Conservation (phyloP, 1,140 invertebrate genomes). For the Bombus consobrinus region DNA sequence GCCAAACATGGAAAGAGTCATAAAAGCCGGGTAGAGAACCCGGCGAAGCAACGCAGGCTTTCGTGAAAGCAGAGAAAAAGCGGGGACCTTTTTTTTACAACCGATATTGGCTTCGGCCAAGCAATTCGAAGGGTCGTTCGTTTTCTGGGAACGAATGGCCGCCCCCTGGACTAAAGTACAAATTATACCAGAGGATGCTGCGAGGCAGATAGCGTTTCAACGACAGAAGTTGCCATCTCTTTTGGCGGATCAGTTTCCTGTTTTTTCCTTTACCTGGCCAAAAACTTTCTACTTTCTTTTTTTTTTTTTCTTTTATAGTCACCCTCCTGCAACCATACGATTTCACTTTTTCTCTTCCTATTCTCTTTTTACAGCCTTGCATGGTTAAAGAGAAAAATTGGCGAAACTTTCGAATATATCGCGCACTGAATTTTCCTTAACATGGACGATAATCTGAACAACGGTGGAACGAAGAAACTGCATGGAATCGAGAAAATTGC, state of each 20-base stretch:
- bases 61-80: constrained; percentile 67
- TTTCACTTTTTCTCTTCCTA: constrained; percentile 20
- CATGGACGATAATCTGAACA: neutral
- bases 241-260: neutral
- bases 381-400: neutral
- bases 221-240: constrained; percentile 55
- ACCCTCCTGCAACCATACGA: neutral
- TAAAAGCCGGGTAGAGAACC: constrained; percentile 34
- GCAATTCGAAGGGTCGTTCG: constrained; percentile 53
- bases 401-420: neutral
- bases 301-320: constrained; percentile 29
- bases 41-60: constrained; percentile 36
- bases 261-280: constrained; percentile 65
- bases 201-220: constrained; percentile 42
- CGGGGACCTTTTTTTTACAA: constrained; percentile 66
- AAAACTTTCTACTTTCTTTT: constrained; percentile 74
- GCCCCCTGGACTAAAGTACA: constrained; percentile 66
- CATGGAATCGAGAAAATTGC: constrained; percentile 9
- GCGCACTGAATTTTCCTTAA: neutral
- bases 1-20: constrained; percentile 38
- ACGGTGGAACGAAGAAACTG: too few relatives aligned
- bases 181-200: constrained; percentile 62
- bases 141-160: constrained; percentile 57
- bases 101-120: constrained; percentile 50
- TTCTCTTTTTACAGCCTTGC: neutral